A percentile compares a stretch with the other conserved stretches of the same genome.
Evolutionary conservation across 2,888 invertebrate species (phyloP).

Genomic region (Helicoverpa assulta): DNA sequence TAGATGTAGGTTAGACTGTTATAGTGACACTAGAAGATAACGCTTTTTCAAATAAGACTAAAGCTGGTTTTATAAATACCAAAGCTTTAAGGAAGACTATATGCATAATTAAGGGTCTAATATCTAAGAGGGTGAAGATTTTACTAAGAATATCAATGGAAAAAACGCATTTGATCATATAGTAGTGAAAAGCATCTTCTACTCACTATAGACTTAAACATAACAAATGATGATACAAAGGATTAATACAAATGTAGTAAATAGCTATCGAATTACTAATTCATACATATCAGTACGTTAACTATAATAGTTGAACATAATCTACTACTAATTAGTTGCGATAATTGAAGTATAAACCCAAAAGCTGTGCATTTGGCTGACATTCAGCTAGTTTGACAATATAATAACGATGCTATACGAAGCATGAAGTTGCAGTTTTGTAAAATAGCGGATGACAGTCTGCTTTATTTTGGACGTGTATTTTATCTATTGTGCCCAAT

Average conservation of each 20-base stretch:
- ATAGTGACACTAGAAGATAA: neutral
- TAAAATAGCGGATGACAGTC: conserved; percentile 30
- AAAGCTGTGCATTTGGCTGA: conserved; percentile 29
- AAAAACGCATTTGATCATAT: neutral
- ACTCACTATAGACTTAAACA: neutral
- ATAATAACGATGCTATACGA: conserved; percentile 22
- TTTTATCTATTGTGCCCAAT: too few species aligned
- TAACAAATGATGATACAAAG: neutral
- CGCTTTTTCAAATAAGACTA: neutral
- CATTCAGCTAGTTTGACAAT: conserved; percentile 14
- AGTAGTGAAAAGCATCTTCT: neutral
- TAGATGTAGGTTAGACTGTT: neutral
- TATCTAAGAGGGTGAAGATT: neutral
- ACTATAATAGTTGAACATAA: conserved; percentile 12
- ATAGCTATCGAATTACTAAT: neutral
- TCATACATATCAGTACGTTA: neutral
- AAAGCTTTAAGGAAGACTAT: too few species aligned
- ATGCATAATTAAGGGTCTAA: neutral
- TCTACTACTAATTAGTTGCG: conserved; percentile 1
- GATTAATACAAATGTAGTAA: too few species aligned
- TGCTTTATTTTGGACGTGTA: conserved; percentile 3
- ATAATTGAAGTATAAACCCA: neutral
- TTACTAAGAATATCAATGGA: neutral
- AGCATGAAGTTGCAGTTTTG: conserved; percentile 17
- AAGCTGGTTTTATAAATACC: too few species aligned